Evolutionary conservation across 2,113 vertebrate genomes (phyloP).

Genomic region (Rhagologus leucostigma): DNA sequence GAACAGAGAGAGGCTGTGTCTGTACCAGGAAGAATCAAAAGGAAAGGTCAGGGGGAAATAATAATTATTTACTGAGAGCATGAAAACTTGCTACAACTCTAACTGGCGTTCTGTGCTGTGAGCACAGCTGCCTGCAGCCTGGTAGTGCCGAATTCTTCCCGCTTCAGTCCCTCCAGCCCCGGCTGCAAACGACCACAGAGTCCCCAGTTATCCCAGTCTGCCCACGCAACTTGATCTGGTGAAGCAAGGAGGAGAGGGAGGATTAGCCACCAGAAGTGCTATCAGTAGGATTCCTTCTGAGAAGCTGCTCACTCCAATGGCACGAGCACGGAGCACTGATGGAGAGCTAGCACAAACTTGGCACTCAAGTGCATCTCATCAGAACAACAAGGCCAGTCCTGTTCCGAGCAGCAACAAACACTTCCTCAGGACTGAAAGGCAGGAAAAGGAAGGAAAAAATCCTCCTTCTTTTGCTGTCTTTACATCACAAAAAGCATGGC

Average conservation of each 20-base stretch:
- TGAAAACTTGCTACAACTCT: background rate
- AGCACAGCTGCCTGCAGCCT: conserved; percentile 12
- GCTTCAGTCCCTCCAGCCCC: background rate
- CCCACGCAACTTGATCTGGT: background rate
- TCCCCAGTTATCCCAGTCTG: background rate
- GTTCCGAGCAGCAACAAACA: background rate
- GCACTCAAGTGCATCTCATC: background rate
- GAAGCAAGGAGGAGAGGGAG: background rate
- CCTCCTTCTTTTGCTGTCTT: background rate
- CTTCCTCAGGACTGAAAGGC: background rate
- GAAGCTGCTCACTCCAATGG: background rate
- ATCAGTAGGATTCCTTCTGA: conserved; percentile 24
- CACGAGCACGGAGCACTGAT: background rate
- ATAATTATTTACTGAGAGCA: conserved; percentile 18
- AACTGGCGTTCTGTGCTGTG: background rate
- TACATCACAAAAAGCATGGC: background rate
- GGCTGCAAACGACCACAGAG: background rate
- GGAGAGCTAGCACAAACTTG: conserved; percentile 3
- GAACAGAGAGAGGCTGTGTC: conserved; percentile 73
- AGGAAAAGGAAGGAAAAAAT: conserved; percentile 16
- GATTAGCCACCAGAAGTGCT: background rate
- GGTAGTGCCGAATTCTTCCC: background rate
- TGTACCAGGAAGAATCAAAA: conserved; percentile 66
- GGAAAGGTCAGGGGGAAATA: conserved; percentile 41
- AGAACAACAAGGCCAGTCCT: conserved; percentile 16